A percentile compares a stretch with the other conserved stretches of the same genome.
Conservation (phyloP, 2,888 invertebrate genomes). For the Philereme vetulata region DNA sequence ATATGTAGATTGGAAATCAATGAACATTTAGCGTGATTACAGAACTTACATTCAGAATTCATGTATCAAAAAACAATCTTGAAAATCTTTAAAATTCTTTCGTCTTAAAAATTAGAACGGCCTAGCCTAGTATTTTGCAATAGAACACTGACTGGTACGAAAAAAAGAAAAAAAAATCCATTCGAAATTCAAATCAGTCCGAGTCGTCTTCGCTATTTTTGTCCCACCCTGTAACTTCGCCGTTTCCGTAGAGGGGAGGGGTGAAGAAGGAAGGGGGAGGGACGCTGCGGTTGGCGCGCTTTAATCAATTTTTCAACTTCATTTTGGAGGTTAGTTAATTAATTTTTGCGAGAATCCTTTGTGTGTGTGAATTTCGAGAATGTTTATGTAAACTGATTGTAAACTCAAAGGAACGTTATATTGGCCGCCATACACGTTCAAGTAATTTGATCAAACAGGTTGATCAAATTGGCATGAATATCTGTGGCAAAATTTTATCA, state of each 20-base stretch:
- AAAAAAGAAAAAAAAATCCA: constrained; percentile 28
- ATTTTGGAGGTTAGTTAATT: constrained; percentile 54
- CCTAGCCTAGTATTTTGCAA: no score
- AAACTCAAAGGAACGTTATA: no score
- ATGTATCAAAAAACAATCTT: constrained; percentile 4
- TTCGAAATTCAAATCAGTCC: constrained; percentile 60
- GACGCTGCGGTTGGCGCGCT: constrained; percentile 58
- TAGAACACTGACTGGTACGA: background rate
- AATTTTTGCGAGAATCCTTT: constrained; percentile 4
- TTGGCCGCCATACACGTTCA: no score
- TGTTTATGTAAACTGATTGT: no score
- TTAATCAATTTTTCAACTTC: constrained; percentile 78
- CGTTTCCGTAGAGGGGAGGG: constrained; percentile 50
- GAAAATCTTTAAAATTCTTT: no score
- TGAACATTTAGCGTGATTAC: no score
- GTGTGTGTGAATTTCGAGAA: no score
- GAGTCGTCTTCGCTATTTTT: constrained; percentile 42
- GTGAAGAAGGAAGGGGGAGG: constrained; percentile 40
- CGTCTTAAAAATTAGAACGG: background rate
- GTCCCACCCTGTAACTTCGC: constrained; percentile 51
- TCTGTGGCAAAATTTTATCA: no score
- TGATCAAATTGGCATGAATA: no score
- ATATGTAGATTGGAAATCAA: no score
- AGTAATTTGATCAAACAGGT: no score
- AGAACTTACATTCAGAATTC: no score